phyloP scores from a whole-genome alignment of 1,140 invertebrate genomes.

The Danaus plexippus region DNA sequence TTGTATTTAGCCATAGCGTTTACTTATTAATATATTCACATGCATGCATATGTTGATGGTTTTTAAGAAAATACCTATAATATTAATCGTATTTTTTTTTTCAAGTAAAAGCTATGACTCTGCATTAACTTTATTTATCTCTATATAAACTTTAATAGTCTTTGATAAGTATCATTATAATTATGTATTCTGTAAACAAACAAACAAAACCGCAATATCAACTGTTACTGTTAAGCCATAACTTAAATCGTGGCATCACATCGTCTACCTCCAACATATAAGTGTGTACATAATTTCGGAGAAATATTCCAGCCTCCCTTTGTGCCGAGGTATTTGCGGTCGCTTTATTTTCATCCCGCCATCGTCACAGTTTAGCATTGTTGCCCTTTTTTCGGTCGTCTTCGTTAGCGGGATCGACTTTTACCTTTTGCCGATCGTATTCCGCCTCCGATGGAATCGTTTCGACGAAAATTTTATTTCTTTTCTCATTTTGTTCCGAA shows the following conservation, averaged over 20 bases:
- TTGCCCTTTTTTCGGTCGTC: conserved; percentile 43
- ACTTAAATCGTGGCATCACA: too few relatives aligned
- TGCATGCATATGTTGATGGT: too few relatives aligned
- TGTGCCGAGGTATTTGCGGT: conserved; percentile 22
- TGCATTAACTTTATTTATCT: too few relatives aligned
- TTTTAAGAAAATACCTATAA: too few relatives aligned
- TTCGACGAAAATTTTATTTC: conserved; percentile 28
- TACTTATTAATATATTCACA: conserved; percentile 1
- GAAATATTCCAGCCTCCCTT: conserved; percentile 33
- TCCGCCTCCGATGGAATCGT: conserved; percentile 22
- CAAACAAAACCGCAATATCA: too few relatives aligned
- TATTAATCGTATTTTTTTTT: too few relatives aligned
- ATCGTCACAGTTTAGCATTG: conserved; percentile 57
- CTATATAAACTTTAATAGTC: too few relatives aligned
- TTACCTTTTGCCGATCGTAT: conserved; percentile 30
- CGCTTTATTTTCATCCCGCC: conserved; percentile 42
- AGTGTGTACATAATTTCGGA: conserved; percentile 22
- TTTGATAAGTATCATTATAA: too few relatives aligned
- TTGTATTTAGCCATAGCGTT: conserved; percentile 8
- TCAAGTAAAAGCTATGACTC: too few relatives aligned
- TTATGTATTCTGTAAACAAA: too few relatives aligned
- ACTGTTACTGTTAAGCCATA: too few relatives aligned
- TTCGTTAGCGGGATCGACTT: conserved; percentile 35
- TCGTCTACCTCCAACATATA: not conserved
- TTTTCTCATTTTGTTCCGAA: conserved; percentile 14